phyloP scores from a whole-genome alignment of 2,797 vertebrate species.

The Anas flavirostris region DNA sequence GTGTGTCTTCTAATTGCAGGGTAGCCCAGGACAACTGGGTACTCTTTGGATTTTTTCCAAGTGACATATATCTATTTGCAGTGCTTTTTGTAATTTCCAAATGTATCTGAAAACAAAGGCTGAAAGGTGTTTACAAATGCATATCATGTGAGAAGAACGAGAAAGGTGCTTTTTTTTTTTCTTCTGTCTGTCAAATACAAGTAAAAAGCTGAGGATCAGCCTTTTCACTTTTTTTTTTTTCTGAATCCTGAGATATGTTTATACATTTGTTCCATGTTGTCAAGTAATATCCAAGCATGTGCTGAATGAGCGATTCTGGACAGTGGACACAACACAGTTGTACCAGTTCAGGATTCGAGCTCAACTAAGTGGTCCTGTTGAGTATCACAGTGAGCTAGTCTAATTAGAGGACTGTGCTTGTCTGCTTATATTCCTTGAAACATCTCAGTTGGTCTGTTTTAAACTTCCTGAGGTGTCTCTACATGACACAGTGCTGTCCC shows the following conservation, averaged over 20 bases:
- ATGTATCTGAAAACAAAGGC: not conserved
- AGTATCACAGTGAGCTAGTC: not conserved
- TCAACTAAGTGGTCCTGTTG: not conserved
- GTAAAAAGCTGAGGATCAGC: not conserved
- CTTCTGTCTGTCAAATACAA: not conserved
- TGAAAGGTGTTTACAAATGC: not conserved
- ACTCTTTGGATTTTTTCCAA: not conserved
- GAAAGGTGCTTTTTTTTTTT: not conserved
- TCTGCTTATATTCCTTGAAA: not conserved
- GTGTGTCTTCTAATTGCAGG: not conserved
- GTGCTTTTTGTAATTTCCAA: not conserved
- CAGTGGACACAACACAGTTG: not conserved
- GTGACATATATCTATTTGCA: not conserved
- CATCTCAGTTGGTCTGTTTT: not conserved
- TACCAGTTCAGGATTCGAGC: not conserved
- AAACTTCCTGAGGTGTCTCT: not conserved
- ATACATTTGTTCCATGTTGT: not conserved
- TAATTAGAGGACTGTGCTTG: not conserved
- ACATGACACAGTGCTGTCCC: not conserved
- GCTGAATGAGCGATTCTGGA: not conserved
- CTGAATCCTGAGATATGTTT: not conserved
- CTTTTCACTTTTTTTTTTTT: not conserved
- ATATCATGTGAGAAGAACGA: not conserved
- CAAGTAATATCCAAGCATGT: not conserved
- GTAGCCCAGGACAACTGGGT: not conserved